Percentiles rank a stretch among this genome's conserved stretches.
These are phyloP conservation scores for Microchirus variegatus DNA, from an alignment of 2,797 vertebrate species.

Conservation along the genomic window DNA sequence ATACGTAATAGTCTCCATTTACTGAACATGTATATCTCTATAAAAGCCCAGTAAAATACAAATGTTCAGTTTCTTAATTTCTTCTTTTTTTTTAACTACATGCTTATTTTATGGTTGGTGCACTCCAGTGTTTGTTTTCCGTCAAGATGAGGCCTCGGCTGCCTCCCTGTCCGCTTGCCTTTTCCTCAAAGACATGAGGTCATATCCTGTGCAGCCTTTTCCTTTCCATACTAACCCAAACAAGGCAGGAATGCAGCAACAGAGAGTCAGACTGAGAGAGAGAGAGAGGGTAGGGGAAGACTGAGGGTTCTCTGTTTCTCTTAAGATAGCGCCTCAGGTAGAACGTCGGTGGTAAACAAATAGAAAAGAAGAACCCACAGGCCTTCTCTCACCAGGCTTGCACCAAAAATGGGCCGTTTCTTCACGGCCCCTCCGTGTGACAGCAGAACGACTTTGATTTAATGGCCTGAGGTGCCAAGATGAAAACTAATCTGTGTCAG, in stretches of 20 bases:
- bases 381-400: constrained; percentile 13
- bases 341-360: constrained; percentile 7
- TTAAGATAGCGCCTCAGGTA: constrained; percentile 1
- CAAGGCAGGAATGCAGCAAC: constrained; percentile 74
- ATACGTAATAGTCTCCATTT: neutral
- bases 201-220: constrained; percentile 85
- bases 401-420: constrained; percentile 44
- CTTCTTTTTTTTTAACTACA: constrained; percentile 5
- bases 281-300: constrained; percentile 28
- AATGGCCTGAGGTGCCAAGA: constrained; percentile 66
- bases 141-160: constrained; percentile 70
- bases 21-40: constrained; percentile 4
- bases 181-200: constrained; percentile 85
- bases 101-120: constrained; percentile 34
- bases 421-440: constrained; percentile 33
- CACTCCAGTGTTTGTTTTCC: constrained; percentile 71
- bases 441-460: constrained; percentile 65
- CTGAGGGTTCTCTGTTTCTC: constrained; percentile 62
- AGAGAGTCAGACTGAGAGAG: constrained; percentile 24
- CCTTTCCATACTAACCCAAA: constrained; percentile 83
- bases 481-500: constrained; percentile 70
- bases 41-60: neutral
- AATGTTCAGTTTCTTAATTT: constrained; percentile 8
- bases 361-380: constrained; percentile 8
- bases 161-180: constrained; percentile 70